Base-by-base conservation (phyloP, 2,797 vertebrate species). In the Micrastur ruficollis region DNA sequence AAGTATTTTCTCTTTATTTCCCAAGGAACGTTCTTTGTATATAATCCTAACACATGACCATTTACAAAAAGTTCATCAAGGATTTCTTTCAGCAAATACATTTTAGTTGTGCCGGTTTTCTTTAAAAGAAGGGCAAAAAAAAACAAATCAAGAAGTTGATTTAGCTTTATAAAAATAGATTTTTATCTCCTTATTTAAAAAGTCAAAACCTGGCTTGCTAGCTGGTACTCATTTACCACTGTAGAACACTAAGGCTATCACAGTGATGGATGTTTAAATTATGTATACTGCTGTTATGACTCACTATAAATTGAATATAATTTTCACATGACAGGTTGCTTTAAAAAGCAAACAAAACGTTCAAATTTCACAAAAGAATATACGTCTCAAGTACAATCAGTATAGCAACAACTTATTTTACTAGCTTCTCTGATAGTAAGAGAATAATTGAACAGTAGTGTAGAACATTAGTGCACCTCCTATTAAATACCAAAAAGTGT, bases 11-110 rank as follows among this genome's bases (percentile, higher is more conserved):
- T 81, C 61, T 72, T 82, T 66, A 97, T 96, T 96, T 97, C 93
- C 93, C 96, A 96, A 95, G 93, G 89, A 89, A 72, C 76, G 88
- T 90, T 70, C 82, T 86, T 91, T 76, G 86, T 92, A 93, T 53
- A 18, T 44, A 58, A 79, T 86, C 71, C 47, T 61, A 71, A 71
- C 12, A 49, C 26, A 44, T 8, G 34, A 72, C 27, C 70, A 18
- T 34, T 86, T 78, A 80, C 47, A 65, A 70, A 25, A 93, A 94
- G 88, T 95, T 94, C 89, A 74, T 61, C 56, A 47, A 80, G 62
- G 53, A 63, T 78, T 90, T 75, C 50, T 73, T 81, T 46, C 78
- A 58, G 71, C 8, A 6, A 73, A 87, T 17, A 67, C 4, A 18
- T 81, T 73, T 87, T 61, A 42, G 34, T 56, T 9, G 38, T 36